Conservation (phyloP, 2,888 invertebrate genomes). For the Brachylomia viminalis region DNA sequence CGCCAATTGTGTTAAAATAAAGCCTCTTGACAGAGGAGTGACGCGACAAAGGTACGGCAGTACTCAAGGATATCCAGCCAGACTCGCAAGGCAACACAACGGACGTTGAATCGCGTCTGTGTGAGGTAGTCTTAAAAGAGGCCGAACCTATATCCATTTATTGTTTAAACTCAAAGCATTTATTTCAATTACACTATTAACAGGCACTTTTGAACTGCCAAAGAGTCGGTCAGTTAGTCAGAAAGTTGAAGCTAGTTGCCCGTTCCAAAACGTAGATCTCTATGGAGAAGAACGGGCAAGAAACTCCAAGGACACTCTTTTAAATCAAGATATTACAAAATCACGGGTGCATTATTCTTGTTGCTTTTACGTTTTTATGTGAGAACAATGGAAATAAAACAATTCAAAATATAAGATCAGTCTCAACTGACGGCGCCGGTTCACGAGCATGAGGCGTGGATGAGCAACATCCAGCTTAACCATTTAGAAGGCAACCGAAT, state of each 20-base stretch:
- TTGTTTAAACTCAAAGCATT: neutral
- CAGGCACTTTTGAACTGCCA: too few relatives aligned
- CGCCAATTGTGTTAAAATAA: neutral
- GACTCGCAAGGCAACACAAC: neutral
- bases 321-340: neutral
- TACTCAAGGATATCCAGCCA: neutral
- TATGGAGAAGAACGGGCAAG: neutral
- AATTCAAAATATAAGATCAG: neutral
- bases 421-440: neutral
- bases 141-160: conserved; percentile 2
- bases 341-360: neutral
- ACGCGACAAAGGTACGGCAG: too few relatives aligned
- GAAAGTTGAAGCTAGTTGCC: neutral
- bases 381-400: neutral
- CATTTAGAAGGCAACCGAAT: neutral
- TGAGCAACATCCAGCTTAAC: neutral
- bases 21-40: neutral
- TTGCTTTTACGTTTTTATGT: neutral
- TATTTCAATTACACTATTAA: neutral
- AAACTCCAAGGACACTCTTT: neutral
- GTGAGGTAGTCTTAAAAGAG: neutral
- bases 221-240: too few relatives aligned
- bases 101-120: neutral
- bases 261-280: neutral
- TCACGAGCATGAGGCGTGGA: neutral